Evolutionary conservation across 2,113 vertebrate genomes (phyloP).

Genomic region (Gobio gobio): DNA sequence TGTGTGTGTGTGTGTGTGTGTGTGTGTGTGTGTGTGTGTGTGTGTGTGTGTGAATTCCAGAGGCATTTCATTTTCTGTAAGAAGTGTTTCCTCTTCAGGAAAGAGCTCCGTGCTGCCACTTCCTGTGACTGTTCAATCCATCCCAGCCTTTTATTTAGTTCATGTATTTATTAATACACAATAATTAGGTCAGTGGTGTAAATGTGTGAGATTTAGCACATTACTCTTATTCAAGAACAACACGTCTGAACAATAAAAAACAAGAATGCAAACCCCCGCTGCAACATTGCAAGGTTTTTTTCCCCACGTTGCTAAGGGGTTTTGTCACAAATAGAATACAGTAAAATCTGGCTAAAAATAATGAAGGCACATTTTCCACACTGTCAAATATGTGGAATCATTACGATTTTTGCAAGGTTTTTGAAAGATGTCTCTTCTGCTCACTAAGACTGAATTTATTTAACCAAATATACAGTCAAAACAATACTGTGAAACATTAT

Average conservation of each 20-base stretch:
- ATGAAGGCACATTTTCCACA: no score
- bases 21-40: neutral
- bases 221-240: neutral
- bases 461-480: no score
- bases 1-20: no score
- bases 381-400: no score
- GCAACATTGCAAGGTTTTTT: neutral
- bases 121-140: conserved; percentile 51
- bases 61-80: conserved; percentile 35
- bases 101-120: conserved; percentile 45
- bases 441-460: no score
- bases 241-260: neutral
- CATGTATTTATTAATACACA: conserved; percentile 28
- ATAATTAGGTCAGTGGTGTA: conserved; percentile 21
- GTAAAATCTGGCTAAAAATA: neutral
- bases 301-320: neutral
- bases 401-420: no score
- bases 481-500: no score
- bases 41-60: neutral
- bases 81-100: conserved; percentile 52
- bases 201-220: conserved; percentile 19
- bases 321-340: neutral
- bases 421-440: no score
- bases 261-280: neutral
- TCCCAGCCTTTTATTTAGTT: conserved; percentile 30